A percentile compares a stretch with the other conserved stretches of the same genome.
Conservation (phyloP, 92 coral and sea anemone genomes). For the Palythoa heliodiscus region DNA sequence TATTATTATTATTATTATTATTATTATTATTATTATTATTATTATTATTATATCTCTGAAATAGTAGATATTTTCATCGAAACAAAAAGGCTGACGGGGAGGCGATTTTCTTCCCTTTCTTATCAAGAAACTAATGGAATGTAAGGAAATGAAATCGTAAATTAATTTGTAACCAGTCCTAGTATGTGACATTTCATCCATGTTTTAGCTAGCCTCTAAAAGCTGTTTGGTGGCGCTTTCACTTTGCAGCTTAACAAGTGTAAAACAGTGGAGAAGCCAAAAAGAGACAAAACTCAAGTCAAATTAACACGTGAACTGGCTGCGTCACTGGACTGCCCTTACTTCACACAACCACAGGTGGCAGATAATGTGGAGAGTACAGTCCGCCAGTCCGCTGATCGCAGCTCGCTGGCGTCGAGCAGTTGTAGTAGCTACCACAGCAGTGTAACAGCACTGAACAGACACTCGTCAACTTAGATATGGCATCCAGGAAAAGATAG, state of each 20-base stretch:
- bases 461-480: neutral
- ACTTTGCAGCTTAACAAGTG: slow-evolving; percentile 26
- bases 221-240: neutral
- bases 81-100: too few relatives aligned
- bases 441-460: slow-evolving; percentile 7
- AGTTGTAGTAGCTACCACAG: slow-evolving; percentile 16
- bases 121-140: too few relatives aligned
- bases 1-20: too few relatives aligned
- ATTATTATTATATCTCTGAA: too few relatives aligned
- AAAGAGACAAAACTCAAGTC: neutral
- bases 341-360: neutral
- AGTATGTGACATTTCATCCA: too few relatives aligned
- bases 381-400: slow-evolving; percentile 1
- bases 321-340: neutral
- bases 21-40: too few relatives aligned
- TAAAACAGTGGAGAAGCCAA: slow-evolving; percentile 7
- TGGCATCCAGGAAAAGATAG: too few relatives aligned
- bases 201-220: neutral
- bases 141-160: too few relatives aligned
- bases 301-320: neutral
- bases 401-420: slow-evolving; percentile 6
- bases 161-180: too few relatives aligned
- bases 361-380: neutral
- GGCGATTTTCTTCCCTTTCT: too few relatives aligned
- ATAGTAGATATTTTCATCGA: too few relatives aligned